Percentiles rank a stretch among this genome's conserved stretches.
Evolutionary conservation across 2,888 invertebrate genomes (phyloP).

Genomic region (Dryobota labecula): DNA sequence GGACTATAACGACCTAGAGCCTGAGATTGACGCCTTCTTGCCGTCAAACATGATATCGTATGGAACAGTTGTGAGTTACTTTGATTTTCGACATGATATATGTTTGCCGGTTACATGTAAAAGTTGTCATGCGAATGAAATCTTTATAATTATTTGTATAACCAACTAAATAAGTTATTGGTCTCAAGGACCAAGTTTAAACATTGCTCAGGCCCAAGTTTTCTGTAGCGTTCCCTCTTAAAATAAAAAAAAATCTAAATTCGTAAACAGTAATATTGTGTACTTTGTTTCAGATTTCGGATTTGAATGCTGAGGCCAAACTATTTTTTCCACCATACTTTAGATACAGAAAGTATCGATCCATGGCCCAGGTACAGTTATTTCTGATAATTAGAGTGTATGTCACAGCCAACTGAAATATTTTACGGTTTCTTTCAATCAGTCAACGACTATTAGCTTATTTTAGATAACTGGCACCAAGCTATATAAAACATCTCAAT

Average conservation of each 20-base stretch:
- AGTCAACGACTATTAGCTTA: too few relatives aligned
- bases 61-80: conserved; percentile 56
- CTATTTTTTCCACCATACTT: conserved; percentile 83
- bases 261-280: background rate
- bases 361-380: conserved; percentile 77
- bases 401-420: background rate
- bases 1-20: conserved; percentile 22
- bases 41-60: conserved; percentile 36
- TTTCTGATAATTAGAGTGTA: background rate
- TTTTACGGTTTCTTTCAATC: background rate
- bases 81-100: conserved; percentile 1
- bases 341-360: conserved; percentile 81
- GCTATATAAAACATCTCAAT: background rate
- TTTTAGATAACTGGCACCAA: background rate
- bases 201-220: background rate
- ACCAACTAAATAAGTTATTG: background rate
- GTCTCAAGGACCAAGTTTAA: background rate
- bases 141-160: conserved; percentile 2
- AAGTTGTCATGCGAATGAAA: background rate
- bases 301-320: conserved; percentile 79
- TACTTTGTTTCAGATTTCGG: conserved; percentile 74
- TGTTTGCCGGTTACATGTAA: background rate
- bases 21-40: conserved; percentile 48
- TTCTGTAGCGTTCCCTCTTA: background rate
- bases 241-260: background rate